Base-by-base conservation (phyloP, 2,888 invertebrate genomes). In the Gibbula magus region DNA sequence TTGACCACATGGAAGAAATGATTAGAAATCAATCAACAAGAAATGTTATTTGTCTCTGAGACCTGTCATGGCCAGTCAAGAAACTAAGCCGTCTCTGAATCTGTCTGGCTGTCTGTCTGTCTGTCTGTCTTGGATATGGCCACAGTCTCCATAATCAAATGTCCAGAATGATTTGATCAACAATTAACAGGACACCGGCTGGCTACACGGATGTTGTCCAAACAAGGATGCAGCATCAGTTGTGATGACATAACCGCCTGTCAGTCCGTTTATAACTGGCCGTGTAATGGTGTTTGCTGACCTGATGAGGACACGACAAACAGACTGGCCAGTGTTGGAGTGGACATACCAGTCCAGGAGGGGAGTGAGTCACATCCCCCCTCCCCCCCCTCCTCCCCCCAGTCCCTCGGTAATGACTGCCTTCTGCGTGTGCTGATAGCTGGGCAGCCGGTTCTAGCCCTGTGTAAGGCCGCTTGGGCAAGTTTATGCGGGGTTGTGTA, bases 401-500 rank as follows among this genome's bases (percentile, higher is more conserved):
- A 13, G 18, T 16, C 70, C 39, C 35, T 2, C 35, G 20, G 20
- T 70, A 70, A 70, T 70, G 70, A 70, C 29, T 70, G 70, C 39
- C 70, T 70, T 39, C 35, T 70, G 70, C 20, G 70, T 35, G 32
- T 32, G 20, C 35, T 70, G 70, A 70, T 70, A 35, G 32, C 29
- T 70, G 35, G 70, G 20, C 70, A 32, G 70, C 70, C 39, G 35
- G 39, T 25, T 22, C 35, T n/a, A 67, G 35, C 70, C 70, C 39
- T 35, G 35, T 20, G 35, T 35, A 70, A 39, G 56, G 20, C 70
- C 35, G 70, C 32, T 70, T 70, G 32, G 70, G 70, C 70, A 70
- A 70, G 70, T 70, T 39, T 70, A 39, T 70, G 32, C 39, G 35
- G 35, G 70, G 70, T 70, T 70, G 70, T 70, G 70, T 39, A 70